These are phyloP conservation scores for Tinamus major DNA, from an alignment of 2,797 vertebrate genomes.

Conservation along the genomic window DNA sequence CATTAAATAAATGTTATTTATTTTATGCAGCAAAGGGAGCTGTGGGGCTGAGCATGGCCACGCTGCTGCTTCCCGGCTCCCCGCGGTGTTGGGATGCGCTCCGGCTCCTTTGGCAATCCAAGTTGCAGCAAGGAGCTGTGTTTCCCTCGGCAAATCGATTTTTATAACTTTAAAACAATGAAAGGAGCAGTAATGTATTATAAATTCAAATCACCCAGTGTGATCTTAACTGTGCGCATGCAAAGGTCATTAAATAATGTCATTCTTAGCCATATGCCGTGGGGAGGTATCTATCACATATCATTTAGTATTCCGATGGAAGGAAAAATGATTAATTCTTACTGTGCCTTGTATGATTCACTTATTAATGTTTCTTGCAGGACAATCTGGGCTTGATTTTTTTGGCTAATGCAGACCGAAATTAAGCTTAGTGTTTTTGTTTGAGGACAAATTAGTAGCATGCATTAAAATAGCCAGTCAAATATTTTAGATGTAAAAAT, in stretches of 20 bases:
- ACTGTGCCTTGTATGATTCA: conserved; percentile 6
- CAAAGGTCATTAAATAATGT: conserved; percentile 28
- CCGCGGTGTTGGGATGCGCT: fast-evolving
- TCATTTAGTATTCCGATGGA: conserved; percentile 3
- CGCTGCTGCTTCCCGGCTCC: background rate
- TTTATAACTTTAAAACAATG: background rate
- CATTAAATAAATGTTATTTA: background rate
- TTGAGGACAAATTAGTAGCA: background rate
- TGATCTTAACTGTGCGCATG: background rate
- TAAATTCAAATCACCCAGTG: background rate
- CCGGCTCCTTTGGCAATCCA: background rate
- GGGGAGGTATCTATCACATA: background rate
- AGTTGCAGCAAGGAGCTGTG: background rate
- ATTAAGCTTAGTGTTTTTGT: background rate
- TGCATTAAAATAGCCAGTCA: too few relatives aligned
- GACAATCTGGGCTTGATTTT: background rate
- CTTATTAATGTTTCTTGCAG: conserved; percentile 1
- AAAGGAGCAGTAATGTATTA: background rate
- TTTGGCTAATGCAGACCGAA: background rate
- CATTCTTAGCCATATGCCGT: background rate
- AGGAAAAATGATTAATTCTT: conserved; percentile 44
- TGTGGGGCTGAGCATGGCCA: background rate
- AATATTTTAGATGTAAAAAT: background rate
- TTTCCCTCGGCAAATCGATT: background rate
- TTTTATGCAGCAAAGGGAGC: background rate